These are phyloP conservation scores for Liolophura sinensis DNA, from an alignment of 1,140 invertebrate genomes.

Conservation along the genomic window DNA sequence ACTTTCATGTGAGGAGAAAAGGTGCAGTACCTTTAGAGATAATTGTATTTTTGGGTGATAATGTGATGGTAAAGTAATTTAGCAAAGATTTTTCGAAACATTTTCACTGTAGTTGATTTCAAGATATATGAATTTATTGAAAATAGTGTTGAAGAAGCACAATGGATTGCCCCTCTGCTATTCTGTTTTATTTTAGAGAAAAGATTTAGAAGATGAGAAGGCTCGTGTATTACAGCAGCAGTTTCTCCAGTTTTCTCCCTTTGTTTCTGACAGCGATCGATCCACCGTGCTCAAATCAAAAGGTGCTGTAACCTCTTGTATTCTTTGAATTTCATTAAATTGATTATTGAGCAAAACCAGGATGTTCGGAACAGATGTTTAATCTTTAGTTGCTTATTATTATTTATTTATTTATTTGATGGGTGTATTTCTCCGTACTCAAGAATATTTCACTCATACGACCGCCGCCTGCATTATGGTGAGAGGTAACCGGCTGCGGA, in stretches of 20 bases:
- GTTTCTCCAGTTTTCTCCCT: constrained; percentile 35
- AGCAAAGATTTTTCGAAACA: not conserved
- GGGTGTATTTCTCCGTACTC: no score
- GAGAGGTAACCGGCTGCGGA: no score
- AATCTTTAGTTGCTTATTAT: not conserved
- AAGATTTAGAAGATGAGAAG: constrained; percentile 37
- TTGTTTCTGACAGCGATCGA: constrained; percentile 11
- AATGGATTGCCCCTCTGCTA: not conserved
- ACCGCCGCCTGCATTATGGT: no score
- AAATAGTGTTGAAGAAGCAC: not conserved
- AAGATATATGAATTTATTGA: not conserved
- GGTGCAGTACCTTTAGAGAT: no score
- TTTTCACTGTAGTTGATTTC: not conserved
- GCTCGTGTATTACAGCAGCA: constrained; percentile 33
- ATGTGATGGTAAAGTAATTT: no score
- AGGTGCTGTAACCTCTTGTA: constrained; percentile 21
- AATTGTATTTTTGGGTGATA: not conserved
- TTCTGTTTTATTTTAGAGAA: constrained; percentile 26
- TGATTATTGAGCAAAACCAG: constrained; percentile 3
- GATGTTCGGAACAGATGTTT: not conserved
- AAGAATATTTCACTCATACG: no score
- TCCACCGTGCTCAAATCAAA: constrained; percentile 11
- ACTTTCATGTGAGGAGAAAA: not conserved
- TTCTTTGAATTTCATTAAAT: not conserved
- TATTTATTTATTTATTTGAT: no score